Evolutionary conservation across 2,888 invertebrate species (phyloP).

Genomic region (Caenorhabditis sp.): DNA sequence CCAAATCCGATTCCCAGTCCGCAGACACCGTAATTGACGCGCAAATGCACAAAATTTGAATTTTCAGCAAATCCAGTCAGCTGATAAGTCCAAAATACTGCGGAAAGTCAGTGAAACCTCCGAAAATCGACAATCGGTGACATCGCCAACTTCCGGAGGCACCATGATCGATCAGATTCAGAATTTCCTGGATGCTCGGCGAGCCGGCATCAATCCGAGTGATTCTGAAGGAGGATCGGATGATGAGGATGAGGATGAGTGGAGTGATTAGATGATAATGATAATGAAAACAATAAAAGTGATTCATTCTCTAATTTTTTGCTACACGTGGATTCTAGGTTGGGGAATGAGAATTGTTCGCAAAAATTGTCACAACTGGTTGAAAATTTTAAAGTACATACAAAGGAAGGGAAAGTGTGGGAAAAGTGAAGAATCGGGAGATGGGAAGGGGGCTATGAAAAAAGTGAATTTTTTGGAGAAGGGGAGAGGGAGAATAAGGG

Average conservation of each 20-base stretch:
- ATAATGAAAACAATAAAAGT: no score
- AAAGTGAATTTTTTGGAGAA: conserved; percentile 1
- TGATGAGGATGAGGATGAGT: conserved; percentile 26
- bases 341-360: not conserved
- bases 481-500: no score
- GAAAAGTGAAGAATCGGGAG: no score
- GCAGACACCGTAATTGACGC: not conserved
- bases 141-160: conserved; percentile 22
- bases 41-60: no score
- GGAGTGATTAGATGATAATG: conserved; percentile 40
- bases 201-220: conserved; percentile 50
- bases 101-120: conserved; percentile 40
- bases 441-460: not conserved
- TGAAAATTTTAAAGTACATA: not conserved
- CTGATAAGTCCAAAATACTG: conserved; percentile 38
- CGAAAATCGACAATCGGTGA: conserved; percentile 8
- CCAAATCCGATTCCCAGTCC: not conserved
- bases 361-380: conserved; percentile 11
- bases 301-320: no score
- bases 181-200: conserved; percentile 38
- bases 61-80: conserved; percentile 52
- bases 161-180: conserved; percentile 54
- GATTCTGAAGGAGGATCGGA: conserved; percentile 49
- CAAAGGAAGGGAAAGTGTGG: not conserved
- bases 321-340: conserved; percentile 2